phyloP scores from a whole-genome alignment of 2,888 invertebrate genomes.

The Euspilapteryx auroguttella region DNA sequence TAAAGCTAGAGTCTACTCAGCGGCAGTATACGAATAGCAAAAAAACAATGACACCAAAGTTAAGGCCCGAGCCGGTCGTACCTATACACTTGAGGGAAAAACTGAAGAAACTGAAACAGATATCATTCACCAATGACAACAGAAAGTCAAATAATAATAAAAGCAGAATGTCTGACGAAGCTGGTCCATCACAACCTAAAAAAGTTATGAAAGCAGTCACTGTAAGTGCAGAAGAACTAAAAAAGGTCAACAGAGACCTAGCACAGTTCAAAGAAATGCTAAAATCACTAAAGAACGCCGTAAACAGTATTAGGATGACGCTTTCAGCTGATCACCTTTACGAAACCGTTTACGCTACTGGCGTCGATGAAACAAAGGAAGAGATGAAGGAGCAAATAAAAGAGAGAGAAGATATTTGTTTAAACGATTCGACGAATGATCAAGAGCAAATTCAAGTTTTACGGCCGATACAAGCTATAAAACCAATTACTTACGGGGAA shows the following conservation, averaged over 20 bases:
- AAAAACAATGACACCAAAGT: slow-evolving; percentile 19
- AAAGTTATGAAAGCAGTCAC: not conserved
- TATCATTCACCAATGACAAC: too few relatives aligned
- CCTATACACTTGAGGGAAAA: too few relatives aligned
- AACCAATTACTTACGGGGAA: not conserved
- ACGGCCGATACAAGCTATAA: not conserved
- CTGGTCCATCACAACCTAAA: not conserved
- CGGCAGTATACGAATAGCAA: slow-evolving; percentile 18
- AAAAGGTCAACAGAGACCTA: slow-evolving; percentile 1
- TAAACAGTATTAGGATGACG: not conserved
- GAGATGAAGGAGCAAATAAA: too few relatives aligned
- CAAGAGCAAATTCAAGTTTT: too few relatives aligned
- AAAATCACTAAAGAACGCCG: not conserved
- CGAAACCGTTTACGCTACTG: not conserved
- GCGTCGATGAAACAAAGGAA: too few relatives aligned
- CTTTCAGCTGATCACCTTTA: slow-evolving; percentile 1
- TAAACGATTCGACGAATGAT: too few relatives aligned
- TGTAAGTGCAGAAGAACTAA: not conserved
- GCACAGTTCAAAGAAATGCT: slow-evolving; percentile 1
- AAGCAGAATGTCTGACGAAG: not conserved
- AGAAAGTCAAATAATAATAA: not conserved
- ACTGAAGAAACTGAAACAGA: too few relatives aligned
- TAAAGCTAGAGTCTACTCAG: slow-evolving; percentile 15
- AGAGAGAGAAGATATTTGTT: too few relatives aligned
- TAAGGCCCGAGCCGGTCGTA: slow-evolving; percentile 23